A percentile compares a stretch with the other conserved stretches of the same genome.
These are phyloP conservation scores for Drosophila biarmipes DNA, from an alignment of 1,140 invertebrate genomes.

Conservation along the genomic window DNA sequence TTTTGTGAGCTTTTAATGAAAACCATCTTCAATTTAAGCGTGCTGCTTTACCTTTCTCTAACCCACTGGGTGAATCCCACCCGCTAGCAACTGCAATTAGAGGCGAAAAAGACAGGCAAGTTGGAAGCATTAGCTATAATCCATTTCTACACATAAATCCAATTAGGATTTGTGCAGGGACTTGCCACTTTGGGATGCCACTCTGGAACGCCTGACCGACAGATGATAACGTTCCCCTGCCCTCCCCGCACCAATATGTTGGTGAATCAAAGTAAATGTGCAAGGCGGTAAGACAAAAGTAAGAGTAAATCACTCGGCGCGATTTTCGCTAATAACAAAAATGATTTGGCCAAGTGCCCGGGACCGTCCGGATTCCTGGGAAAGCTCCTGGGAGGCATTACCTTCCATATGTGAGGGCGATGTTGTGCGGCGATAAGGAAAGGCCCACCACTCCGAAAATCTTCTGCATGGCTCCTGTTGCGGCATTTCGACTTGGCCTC, in stretches of 20 bases:
- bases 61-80: not conserved
- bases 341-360: slow-evolving; percentile 70
- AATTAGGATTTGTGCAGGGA: slow-evolving; percentile 74
- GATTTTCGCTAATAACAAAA: slow-evolving; percentile 82
- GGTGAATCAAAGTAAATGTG: slow-evolving; percentile 64
- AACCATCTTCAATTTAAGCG: not conserved
- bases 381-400: slow-evolving; percentile 75
- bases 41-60: not conserved
- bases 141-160: slow-evolving; percentile 81
- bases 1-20: not conserved
- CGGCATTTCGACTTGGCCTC: slow-evolving; percentile 48
- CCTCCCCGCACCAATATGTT: slow-evolving; percentile 29
- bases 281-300: slow-evolving; percentile 67
- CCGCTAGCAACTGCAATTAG: slow-evolving; percentile 63
- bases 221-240: slow-evolving; percentile 45
- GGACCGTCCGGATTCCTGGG: not conserved
- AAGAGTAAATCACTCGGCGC: slow-evolving; percentile 81
- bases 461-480: slow-evolving; percentile 11
- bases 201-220: slow-evolving; percentile 47
- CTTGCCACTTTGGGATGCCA: slow-evolving; percentile 52
- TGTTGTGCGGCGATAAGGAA: slow-evolving; percentile 55
- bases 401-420: slow-evolving; percentile 31
- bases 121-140: slow-evolving; percentile 74
- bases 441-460: slow-evolving; percentile 5
- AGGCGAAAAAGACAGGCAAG: slow-evolving; percentile 37